These are phyloP conservation scores for Myanophis thanlyinensis DNA, from an alignment of 2,113 vertebrate genomes.

Conservation along the genomic window DNA sequence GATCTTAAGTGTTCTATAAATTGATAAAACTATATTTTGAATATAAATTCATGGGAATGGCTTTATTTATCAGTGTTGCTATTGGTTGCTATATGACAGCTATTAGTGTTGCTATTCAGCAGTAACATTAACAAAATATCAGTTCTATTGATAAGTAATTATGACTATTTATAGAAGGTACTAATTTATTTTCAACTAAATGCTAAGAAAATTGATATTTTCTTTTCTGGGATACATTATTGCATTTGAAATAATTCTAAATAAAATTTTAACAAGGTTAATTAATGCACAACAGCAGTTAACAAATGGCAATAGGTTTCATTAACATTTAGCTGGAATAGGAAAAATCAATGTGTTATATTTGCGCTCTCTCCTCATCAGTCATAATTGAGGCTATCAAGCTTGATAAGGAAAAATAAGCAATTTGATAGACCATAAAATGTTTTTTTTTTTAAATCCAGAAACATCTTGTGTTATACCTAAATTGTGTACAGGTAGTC, in stretches of 20 bases:
- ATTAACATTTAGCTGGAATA: not conserved
- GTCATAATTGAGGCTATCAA: not conserved
- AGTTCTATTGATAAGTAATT: not conserved
- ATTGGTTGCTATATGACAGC: not conserved
- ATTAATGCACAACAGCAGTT: not conserved
- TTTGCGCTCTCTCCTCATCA: not conserved
- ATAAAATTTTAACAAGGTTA: not conserved
- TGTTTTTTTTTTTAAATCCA: not conserved
- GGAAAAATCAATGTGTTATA: not conserved
- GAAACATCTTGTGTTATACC: not conserved
- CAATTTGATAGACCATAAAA: not conserved
- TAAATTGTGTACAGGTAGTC: not conserved
- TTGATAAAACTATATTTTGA: not conserved
- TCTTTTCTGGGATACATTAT: not conserved
- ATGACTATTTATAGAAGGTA: not conserved
- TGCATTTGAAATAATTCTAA: not conserved
- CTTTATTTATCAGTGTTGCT: not conserved
- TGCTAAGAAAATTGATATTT: not conserved
- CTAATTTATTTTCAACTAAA: not conserved
- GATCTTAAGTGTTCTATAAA: not conserved
- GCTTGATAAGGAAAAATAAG: not conserved
- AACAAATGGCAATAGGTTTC: not conserved
- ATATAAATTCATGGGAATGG: not conserved
- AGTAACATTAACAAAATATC: not conserved
- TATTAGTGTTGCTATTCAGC: not conserved